A percentile compares a stretch with the other conserved stretches of the same genome.
phyloP scores from a whole-genome alignment of 2,888 invertebrate species.

The Calameuta pallipes region DNA sequence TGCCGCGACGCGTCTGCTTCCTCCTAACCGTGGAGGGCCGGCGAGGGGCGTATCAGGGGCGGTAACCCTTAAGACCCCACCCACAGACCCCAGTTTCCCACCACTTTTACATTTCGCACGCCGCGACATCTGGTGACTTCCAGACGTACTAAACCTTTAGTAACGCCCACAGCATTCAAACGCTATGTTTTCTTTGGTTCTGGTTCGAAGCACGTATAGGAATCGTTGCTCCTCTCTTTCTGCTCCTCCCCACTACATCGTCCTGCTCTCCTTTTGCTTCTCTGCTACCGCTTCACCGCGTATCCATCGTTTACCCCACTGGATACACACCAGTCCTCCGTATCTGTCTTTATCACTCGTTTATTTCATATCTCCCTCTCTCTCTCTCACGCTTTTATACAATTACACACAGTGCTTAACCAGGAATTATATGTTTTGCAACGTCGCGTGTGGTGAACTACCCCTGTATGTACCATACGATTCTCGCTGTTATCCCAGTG shows the following conservation, averaged over 20 bases:
- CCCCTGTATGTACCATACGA: background rate
- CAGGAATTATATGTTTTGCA: constrained; percentile 39
- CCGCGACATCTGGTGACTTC: constrained; percentile 33
- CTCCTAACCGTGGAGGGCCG: constrained; percentile 50
- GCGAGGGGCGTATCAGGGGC: constrained; percentile 51
- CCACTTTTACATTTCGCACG: constrained; percentile 11
- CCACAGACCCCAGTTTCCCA: background rate
- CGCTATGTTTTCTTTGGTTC: constrained; percentile 1
- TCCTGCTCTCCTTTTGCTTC: background rate
- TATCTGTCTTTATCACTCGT: background rate
- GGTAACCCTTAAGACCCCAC: constrained; percentile 23
- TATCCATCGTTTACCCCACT: background rate
- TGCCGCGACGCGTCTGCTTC: constrained; percentile 63
- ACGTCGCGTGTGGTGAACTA: constrained; percentile 39
- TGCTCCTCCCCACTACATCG: background rate
- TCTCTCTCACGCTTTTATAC: constrained; percentile 17
- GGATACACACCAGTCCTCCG: background rate
- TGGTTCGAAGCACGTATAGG: constrained; percentile 4
- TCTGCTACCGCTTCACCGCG: background rate
- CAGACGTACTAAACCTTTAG: constrained; percentile 5
- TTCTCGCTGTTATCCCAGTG: background rate
- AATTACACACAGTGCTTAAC: constrained; percentile 30
- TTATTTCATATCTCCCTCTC: background rate
- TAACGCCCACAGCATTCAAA: constrained; percentile 24
- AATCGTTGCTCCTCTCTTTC: background rate